Evolutionary conservation across 2,888 invertebrate genomes (phyloP).

Genomic region (Anodontia alba): DNA sequence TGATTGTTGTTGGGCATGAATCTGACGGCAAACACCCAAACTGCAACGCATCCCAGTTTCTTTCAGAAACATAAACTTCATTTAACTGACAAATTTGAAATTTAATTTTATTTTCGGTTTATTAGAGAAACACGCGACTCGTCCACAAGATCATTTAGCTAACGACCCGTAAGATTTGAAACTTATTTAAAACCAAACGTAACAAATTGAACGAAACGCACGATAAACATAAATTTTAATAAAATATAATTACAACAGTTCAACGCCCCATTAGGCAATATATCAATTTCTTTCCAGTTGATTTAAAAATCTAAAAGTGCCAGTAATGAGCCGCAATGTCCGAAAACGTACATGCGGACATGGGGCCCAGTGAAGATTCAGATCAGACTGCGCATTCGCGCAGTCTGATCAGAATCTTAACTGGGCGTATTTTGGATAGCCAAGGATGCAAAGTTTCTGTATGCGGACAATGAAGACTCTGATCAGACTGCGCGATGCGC

Average conservation of each 20-base stretch:
- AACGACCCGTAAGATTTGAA: background rate
- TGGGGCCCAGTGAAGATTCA: no score
- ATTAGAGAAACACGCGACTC: conserved; percentile 48
- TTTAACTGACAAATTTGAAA: conserved; percentile 33
- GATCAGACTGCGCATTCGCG: no score
- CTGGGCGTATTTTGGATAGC: no score
- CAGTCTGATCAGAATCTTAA: no score
- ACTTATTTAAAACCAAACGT: background rate
- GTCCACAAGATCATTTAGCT: background rate
- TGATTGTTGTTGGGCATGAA: no score
- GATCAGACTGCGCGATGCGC: no score
- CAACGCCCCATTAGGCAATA: background rate
- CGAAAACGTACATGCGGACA: no score
- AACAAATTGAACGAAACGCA: background rate
- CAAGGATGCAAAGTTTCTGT: no score
- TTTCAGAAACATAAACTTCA: conserved; percentile 34
- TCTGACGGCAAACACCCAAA: no score
- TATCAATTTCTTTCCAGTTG: background rate
- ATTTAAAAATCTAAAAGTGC: background rate
- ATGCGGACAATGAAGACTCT: no score
- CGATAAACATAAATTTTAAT: background rate
- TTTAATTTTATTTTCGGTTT: conserved; percentile 53
- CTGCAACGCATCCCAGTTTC: background rate
- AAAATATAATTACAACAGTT: background rate
- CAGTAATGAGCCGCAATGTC: no score